These are phyloP conservation scores for Liposcelis brunnea DNA, from an alignment of 2,888 invertebrate species.

Conservation along the genomic window DNA sequence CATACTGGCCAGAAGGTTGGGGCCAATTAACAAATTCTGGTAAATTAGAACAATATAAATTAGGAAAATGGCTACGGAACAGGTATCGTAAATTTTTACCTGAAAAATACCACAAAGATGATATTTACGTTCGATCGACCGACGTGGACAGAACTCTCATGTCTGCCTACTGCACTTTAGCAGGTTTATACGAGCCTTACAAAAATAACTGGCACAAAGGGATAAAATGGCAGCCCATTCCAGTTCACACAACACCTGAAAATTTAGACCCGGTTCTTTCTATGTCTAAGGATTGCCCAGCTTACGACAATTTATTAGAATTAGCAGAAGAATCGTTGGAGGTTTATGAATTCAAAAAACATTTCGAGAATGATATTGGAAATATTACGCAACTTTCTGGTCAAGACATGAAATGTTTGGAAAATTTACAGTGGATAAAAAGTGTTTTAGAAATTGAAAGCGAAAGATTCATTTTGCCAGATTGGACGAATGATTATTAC, in stretches of 20 bases:
- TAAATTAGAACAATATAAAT: slow-evolving; percentile 25
- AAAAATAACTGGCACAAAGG: slow-evolving; percentile 21
- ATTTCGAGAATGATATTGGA: neutral
- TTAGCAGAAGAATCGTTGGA: slow-evolving; percentile 13
- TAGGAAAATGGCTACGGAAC: slow-evolving; percentile 26
- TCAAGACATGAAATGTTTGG: slow-evolving; percentile 19
- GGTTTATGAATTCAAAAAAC: neutral
- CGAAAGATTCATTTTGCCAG: slow-evolving; percentile 33
- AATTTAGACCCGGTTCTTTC: neutral
- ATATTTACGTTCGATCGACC: slow-evolving; percentile 53
- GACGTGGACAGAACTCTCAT: slow-evolving; percentile 80
- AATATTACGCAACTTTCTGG: neutral
- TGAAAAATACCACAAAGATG: slow-evolving; percentile 20
- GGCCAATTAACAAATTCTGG: slow-evolving; percentile 64
- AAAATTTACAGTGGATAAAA: slow-evolving; percentile 41
- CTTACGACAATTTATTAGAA: slow-evolving; percentile 1
- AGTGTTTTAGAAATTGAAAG: slow-evolving; percentile 50
- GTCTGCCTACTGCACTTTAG: slow-evolving; percentile 68
- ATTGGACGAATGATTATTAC: slow-evolving; percentile 46
- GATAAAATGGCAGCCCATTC: slow-evolving; percentile 35
- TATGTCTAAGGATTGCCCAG: neutral
- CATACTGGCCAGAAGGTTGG: slow-evolving; percentile 68
- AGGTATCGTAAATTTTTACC: slow-evolving; percentile 25
- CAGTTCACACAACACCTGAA: slow-evolving; percentile 28
- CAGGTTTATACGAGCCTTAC: slow-evolving; percentile 31